phyloP scores from a whole-genome alignment of 2,113 vertebrate species.

The Notechis scutatus region DNA sequence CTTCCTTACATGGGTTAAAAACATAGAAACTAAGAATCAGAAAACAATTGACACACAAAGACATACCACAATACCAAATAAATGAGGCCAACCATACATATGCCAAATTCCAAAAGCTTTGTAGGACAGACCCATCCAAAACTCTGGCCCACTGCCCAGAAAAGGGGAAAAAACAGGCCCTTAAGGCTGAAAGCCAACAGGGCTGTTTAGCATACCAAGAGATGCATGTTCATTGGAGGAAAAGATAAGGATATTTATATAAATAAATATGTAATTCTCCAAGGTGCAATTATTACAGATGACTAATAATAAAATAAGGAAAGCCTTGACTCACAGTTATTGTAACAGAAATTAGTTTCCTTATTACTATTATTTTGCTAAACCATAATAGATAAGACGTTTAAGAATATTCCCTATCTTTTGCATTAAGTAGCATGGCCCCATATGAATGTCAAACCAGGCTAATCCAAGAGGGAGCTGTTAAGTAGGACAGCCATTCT shows the following conservation, averaged over 20 bases:
- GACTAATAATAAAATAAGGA: slow-evolving; percentile 4
- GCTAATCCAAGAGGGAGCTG: background rate
- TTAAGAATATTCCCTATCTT: background rate
- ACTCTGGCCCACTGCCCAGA: background rate
- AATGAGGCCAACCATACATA: background rate
- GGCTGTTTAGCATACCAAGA: background rate
- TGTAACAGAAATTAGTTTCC: background rate
- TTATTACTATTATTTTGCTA: background rate
- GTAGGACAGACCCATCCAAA: background rate
- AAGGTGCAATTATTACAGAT: background rate
- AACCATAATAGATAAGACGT: background rate
- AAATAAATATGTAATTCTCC: background rate
- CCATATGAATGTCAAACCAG: fast-evolving
- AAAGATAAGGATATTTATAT: background rate
- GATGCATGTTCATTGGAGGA: background rate
- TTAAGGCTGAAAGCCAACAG: background rate
- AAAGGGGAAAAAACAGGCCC: background rate
- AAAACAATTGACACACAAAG: background rate
- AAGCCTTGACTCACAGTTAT: background rate
- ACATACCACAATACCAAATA: background rate
- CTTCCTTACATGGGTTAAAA: background rate
- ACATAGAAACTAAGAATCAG: background rate
- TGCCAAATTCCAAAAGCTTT: background rate
- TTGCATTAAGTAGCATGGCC: background rate
- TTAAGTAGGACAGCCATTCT: background rate